These are phyloP conservation scores for Polyploca ridens DNA, from an alignment of 2,888 invertebrate species.

Conservation along the genomic window DNA sequence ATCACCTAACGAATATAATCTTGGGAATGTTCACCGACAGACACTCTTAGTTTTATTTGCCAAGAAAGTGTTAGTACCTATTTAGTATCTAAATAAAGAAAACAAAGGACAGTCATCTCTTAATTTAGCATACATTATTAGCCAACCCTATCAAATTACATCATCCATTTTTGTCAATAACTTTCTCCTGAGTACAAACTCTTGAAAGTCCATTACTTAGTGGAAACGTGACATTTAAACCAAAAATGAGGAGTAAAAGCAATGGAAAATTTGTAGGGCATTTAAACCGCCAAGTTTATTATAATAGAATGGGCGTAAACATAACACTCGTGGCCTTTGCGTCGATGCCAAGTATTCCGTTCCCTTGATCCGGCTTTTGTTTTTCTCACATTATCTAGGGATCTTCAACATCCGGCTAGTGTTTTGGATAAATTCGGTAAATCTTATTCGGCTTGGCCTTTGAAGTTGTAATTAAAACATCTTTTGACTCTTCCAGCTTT, in stretches of 20 bases:
- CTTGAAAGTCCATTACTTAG: neutral
- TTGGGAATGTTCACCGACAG: constrained; percentile 1
- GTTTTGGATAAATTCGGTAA: too few species aligned
- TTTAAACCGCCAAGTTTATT: constrained; percentile 23
- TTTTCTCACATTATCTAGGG: constrained; percentile 48
- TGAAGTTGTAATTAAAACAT: constrained; percentile 2
- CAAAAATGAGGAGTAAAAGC: neutral
- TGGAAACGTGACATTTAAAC: neutral
- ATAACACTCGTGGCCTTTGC: constrained; percentile 51
- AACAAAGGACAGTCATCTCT: constrained; percentile 17
- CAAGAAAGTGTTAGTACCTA: constrained; percentile 21
- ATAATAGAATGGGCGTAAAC: constrained; percentile 42
- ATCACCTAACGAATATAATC: neutral
- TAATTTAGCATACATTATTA: constrained; percentile 15
- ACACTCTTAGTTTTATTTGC: constrained; percentile 38
- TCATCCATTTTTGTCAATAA: constrained; percentile 23
- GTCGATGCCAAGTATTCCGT: constrained; percentile 58
- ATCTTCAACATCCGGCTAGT: constrained; percentile 41
- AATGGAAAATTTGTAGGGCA: constrained; percentile 6
- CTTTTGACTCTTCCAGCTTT: neutral
- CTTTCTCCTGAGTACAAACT: neutral
- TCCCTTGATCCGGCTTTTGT: constrained; percentile 61
- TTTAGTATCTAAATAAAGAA: neutral
- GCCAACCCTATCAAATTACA: constrained; percentile 31
- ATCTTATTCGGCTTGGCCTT: too few species aligned